These are phyloP conservation scores for Tenthredo distinguenda DNA, from an alignment of 2,888 invertebrate species.

Conservation along the genomic window DNA sequence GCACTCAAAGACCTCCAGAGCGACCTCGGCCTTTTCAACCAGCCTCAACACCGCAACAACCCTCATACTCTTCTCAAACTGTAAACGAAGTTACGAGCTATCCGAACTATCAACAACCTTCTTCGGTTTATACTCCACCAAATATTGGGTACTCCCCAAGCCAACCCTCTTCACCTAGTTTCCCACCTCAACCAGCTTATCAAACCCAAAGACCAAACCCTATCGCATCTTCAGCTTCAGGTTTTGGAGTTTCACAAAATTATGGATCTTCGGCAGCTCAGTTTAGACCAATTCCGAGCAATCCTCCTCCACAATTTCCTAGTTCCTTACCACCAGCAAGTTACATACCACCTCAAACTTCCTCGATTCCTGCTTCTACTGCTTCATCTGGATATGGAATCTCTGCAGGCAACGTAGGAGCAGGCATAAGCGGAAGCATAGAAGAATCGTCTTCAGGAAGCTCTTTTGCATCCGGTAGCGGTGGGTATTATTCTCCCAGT, in stretches of 20 bases:
- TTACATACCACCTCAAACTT: constrained; percentile 46
- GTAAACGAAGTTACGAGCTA: constrained; percentile 68
- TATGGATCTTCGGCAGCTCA: constrained; percentile 51
- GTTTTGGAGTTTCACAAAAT: constrained; percentile 58
- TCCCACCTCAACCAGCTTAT: constrained; percentile 55
- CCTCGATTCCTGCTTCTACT: constrained; percentile 54
- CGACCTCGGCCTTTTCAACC: constrained; percentile 87
- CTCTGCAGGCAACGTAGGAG: constrained; percentile 33
- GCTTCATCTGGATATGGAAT: constrained; percentile 54
- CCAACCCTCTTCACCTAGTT: constrained; percentile 62
- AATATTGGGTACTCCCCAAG: constrained; percentile 65
- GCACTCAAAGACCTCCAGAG: constrained; percentile 80
- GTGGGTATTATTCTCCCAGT: constrained; percentile 54
- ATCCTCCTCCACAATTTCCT: constrained; percentile 65
- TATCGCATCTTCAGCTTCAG: constrained; percentile 65
- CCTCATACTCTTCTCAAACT: constrained; percentile 72
- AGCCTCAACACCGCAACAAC: constrained; percentile 71
- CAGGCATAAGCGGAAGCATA: constrained; percentile 49
- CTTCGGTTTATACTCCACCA: constrained; percentile 65
- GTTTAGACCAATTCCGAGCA: constrained; percentile 58
- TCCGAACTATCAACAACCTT: constrained; percentile 69
- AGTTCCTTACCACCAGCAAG: constrained; percentile 61
- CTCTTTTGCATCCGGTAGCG: constrained; percentile 46
- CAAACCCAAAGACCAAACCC: constrained; percentile 65
- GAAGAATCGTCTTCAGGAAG: constrained; percentile 49